Percentiles rank a stretch among this genome's conserved stretches.
Conservation (phyloP, 1,140 invertebrate genomes). For the Heliconius congener region DNA sequence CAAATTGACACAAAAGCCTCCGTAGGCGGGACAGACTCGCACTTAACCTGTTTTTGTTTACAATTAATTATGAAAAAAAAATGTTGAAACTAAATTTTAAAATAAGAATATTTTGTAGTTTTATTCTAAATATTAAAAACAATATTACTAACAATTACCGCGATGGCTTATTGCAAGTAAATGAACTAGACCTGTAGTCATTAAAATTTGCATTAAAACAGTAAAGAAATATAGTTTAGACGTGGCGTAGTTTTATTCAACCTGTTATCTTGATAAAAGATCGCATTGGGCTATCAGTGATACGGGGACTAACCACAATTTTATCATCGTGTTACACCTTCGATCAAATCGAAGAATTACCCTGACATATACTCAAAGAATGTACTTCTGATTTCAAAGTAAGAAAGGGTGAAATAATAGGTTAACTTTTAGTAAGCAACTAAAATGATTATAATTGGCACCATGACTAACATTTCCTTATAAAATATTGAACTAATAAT, state of each 20-base stretch:
- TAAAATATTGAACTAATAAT: not conserved
- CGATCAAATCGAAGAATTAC: not conserved
- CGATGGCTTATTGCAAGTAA: not conserved
- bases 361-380: not conserved
- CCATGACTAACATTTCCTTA: not conserved
- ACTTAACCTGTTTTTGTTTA: no score
- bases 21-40: no score
- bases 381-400: not conserved
- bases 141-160: not conserved
- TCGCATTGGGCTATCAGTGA: constrained; percentile 4
- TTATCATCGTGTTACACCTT: not conserved
- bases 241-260: not conserved
- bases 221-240: not conserved
- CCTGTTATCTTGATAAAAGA: not conserved
- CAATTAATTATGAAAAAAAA: no score
- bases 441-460: not conserved
- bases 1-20: no score
- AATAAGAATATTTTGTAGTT: no score
- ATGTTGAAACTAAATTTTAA: no score
- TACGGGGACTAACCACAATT: constrained; percentile 20
- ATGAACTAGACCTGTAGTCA: not conserved
- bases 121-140: no score
- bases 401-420: not conserved
- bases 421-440: not conserved
- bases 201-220: constrained; percentile 6